phyloP scores from a whole-genome alignment of 2,113 vertebrate genomes.

The Willisornis vidua region DNA sequence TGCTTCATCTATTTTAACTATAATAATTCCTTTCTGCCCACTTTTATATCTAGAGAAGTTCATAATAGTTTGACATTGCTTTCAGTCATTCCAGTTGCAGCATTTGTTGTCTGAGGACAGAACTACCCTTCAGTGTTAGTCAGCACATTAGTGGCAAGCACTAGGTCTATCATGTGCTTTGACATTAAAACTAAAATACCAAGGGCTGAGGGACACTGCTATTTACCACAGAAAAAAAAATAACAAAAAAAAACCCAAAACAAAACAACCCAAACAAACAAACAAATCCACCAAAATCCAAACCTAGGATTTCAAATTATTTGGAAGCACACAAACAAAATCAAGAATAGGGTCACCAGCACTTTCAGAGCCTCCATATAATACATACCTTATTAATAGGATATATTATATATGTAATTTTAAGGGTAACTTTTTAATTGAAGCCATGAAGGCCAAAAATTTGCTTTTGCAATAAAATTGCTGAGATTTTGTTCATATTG shows the following conservation, averaged over 20 bases:
- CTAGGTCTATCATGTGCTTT: neutral
- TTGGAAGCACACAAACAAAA: neutral
- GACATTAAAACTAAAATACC: constrained; percentile 10
- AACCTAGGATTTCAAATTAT: neutral
- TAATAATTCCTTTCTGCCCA: neutral
- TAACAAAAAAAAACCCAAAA: neutral
- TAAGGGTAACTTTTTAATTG: neutral
- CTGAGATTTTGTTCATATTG: neutral
- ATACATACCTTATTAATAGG: neutral
- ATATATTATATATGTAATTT: neutral
- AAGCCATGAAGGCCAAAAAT: neutral
- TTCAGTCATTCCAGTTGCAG: neutral
- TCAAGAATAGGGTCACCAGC: neutral
- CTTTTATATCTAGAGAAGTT: neutral
- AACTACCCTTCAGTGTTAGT: neutral
- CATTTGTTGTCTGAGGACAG: neutral
- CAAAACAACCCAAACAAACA: neutral
- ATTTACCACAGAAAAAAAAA: neutral
- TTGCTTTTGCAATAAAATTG: neutral
- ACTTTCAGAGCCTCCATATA: neutral
- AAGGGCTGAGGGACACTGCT: neutral
- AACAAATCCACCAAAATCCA: neutral
- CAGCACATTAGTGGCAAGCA: neutral
- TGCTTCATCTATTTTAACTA: neutral
- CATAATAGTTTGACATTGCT: neutral